Conservation (phyloP, 2,797 vertebrate species). For the Pitangus sulphuratus region DNA sequence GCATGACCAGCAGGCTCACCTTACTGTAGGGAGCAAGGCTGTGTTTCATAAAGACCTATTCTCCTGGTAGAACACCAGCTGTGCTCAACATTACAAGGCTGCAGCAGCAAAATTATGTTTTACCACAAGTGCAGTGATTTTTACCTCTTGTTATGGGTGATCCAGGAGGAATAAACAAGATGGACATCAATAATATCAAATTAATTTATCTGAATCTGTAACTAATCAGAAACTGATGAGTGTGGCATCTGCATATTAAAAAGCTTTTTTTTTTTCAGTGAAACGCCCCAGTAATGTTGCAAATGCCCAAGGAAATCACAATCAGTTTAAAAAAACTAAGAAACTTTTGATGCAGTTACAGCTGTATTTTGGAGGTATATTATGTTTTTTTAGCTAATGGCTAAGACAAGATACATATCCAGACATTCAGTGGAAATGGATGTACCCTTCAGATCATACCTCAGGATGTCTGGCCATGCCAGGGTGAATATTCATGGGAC, state of each 20-base stretch:
- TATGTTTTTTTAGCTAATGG: neutral
- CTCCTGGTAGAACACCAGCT: neutral
- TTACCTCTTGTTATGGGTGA: neutral
- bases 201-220: neutral
- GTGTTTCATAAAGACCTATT: neutral
- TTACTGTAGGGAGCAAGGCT: neutral
- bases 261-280: neutral
- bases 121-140: neutral
- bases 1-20: neutral
- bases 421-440: neutral
- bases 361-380: neutral
- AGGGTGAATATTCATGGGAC: neutral
- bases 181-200: neutral
- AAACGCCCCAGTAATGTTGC: neutral
- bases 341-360: neutral
- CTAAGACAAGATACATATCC: neutral
- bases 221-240: accelerated
- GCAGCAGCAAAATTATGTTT: neutral
- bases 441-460: neutral
- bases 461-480: neutral
- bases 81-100: accelerated
- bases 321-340: neutral
- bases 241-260: neutral
- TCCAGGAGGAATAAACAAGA: neutral
- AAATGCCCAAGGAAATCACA: neutral